phyloP scores from a whole-genome alignment of 2,113 vertebrate genomes.

The Cyanoramphus novaezelandiae region DNA sequence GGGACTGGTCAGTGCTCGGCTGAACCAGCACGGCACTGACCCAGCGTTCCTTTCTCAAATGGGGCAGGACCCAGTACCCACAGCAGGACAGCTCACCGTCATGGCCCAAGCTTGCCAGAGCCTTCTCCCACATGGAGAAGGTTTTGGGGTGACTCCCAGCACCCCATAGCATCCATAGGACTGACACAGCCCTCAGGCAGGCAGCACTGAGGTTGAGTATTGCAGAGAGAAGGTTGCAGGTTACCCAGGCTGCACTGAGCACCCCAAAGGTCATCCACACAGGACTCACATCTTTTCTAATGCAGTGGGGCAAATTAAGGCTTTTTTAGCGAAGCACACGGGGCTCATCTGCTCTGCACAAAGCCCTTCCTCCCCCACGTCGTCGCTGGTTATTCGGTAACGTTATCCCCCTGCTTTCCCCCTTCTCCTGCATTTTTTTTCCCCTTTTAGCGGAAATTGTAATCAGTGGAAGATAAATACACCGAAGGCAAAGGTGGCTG shows the following conservation, averaged over 20 bases:
- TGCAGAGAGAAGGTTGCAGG: neutral
- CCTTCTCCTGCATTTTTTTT: neutral
- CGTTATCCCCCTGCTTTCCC: neutral
- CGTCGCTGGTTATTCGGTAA: neutral
- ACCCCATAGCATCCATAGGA: neutral
- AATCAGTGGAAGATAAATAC: conserved; percentile 58
- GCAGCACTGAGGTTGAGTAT: neutral
- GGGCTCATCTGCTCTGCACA: neutral
- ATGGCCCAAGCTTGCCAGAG: neutral
- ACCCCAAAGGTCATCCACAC: neutral
- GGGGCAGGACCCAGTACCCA: neutral
- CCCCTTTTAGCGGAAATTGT: conserved; percentile 4
- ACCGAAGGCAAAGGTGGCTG: neutral
- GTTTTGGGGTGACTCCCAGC: neutral
- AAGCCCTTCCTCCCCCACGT: neutral
- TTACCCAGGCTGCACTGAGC: neutral
- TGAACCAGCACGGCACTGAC: neutral
- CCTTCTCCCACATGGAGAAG: neutral
- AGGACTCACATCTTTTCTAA: neutral
- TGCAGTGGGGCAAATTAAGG: neutral
- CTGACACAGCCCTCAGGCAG: neutral
- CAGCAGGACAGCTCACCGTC: accelerated
- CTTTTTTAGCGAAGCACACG: neutral
- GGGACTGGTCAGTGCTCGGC: neutral
- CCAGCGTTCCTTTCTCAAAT: neutral